Base-by-base conservation (phyloP, 2,113 vertebrate genomes). In the Nettapus auritus region DNA sequence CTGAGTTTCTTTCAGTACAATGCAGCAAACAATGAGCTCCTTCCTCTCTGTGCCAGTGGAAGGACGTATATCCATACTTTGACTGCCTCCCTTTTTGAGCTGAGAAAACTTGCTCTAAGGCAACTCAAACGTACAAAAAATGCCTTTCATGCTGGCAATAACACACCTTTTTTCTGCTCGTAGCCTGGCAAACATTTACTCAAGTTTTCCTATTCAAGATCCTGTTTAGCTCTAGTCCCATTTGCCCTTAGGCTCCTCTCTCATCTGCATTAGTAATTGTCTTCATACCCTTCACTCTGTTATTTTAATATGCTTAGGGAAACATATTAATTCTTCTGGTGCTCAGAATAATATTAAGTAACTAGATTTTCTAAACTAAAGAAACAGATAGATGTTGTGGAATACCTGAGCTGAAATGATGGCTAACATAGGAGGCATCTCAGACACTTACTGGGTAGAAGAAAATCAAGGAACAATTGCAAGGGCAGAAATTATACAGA, bases 61-160 rank as follows among this genome's bases (percentile, higher is more conserved):
- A 71, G 20, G 42, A 46, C 25, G 38, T 9, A 6, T 13, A 56
- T 29, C 0, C 0, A 34, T 23, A 66, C 44, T 3, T 2, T 31
- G 55, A 34, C 53, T 13, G 5, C 33, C 44, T 77, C 75, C 52
- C 16, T 25, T 70, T 88, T 44, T 36, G 40, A 90, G n/a, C 73
- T 59, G 64, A 70, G 73, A 74, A 86, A 75, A 31, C 59, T 83
- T 68, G 46, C 34, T 86, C 56, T 46, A 59, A 77, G 48, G 56
- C 42, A 86, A 44, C 31, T 70, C 52, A 70, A 70, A 82, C 15
- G 50, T 69, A 31, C 87, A 77, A 0, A n/a, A 55, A 33, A 50
- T 73, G 38, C 60, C 23, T 64, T 76, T 75, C 46, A 68, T n/a
- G 42, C 42, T 82, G 62, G 48, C 36, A 75, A 11, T 11, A 34